Base-by-base conservation (phyloP, 2,888 invertebrate species). In the Microdon myrmicae region DNA sequence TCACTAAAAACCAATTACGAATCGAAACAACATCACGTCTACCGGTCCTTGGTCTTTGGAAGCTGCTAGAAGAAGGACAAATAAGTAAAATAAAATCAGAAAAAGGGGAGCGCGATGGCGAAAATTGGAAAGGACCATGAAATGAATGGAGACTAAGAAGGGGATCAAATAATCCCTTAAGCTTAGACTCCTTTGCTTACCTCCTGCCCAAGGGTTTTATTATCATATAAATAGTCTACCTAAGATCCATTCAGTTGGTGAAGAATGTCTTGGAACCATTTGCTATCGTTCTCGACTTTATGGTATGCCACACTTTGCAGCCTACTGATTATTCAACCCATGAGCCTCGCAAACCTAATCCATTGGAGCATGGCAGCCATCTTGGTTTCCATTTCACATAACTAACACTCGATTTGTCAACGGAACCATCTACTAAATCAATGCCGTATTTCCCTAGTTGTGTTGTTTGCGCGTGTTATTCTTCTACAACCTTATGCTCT, bases 351-450 rank as follows among this genome's bases (percentile, higher is more conserved):
- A n/a, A n/a, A n/a, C n/a, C n/a, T n/a, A n/a, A n/a, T n/a, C n/a
- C n/a, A n/a, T n/a, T n/a, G n/a, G n/a, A n/a, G n/a, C n/a, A n/a
- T n/a, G n/a, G n/a, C n/a, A n/a, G n/a, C n/a, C n/a, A n/a, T n/a
- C n/a, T n/a, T n/a, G n/a, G 45, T 56, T 56, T 60, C 56, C 68
- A 54, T 53, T 59, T 66, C 53, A 53, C 58, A 67, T 68, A 67
- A 69, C 67, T 69, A 67, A 68, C 68, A 69, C 68, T 68, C 69
- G 70, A 70, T 70, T 70, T 70, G 68, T 69, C 69, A 69, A 68
- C 67, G 48, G 67, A 68, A 67, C 67, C 70, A 67, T 68, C 64
- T 44, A 60, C 68, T 70, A 68, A 70, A 70, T 69, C 70, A 70
- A 70, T 69, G 69, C 69, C 70, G 61, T 44, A 68, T 68, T 61